Base-by-base conservation (phyloP, 2,888 invertebrate species). In the Diarsia brunnea region DNA sequence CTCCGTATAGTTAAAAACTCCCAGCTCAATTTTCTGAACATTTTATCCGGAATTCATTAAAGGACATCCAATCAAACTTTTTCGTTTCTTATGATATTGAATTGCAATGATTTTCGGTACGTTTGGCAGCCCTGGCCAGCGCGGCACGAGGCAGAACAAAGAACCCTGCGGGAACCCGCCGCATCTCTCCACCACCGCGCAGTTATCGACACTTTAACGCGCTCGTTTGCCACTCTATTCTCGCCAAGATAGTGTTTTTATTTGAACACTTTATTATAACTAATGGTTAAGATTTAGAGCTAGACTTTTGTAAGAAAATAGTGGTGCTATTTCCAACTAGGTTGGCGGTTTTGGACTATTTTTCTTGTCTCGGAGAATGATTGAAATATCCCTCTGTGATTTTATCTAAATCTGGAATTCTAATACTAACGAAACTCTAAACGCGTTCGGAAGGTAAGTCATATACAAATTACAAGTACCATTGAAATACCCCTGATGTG, bases 181-280 rank as follows among this genome's bases (percentile, higher is more conserved):
- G 78, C 66, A 64, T 78, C 72, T 76, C 72, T 78, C 58, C 38
- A 38, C 51, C 55, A 12, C 31, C 70, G 71, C 70, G 66, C 78
- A 71, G 77, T 47, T 78, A 83, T 85, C 79, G 86, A 79, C 85
- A 81, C 77, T 71, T 78, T 69, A 75, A 69, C 81, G 75, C 61
- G 31, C 71, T 79, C 74, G 72, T 81, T 81, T 75, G 72, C 53
- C 66, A 80, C 74, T 61, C 67, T 51, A 38, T 74, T 75, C 73
- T 64, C 71, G 66, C 55, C 49, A 38, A 69, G 65, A 65, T 83
- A 78, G 51, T 80, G 71, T 80, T 81, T 83, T 73, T 79, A 81
- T 78, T 73, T 61, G 60, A 65, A 43, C 65, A 79, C 61, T 49
- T 73, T 63, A 65, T 51, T 67, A 53, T 78, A 68, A 64, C 53